A percentile compares a stretch with the other conserved stretches of the same genome.
phyloP scores from a whole-genome alignment of 64 coral and sea anemone genomes.

The Trachythela sp. region DNA sequence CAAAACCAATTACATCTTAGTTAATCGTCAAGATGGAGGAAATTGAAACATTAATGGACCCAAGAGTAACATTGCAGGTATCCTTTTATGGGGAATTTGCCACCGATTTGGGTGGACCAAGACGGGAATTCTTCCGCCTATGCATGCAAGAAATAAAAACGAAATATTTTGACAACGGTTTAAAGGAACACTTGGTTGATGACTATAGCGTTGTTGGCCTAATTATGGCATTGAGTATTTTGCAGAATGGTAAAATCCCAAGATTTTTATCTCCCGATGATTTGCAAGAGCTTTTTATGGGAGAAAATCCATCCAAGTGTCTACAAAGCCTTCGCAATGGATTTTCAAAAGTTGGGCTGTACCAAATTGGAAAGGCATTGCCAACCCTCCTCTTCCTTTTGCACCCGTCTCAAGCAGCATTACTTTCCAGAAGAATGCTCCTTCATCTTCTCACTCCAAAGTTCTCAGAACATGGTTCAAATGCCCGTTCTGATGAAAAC shows the following conservation, averaged over 20 bases:
- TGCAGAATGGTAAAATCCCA: conserved; percentile 40
- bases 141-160: conserved; percentile 46
- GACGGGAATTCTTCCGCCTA: conserved; percentile 29
- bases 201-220: conserved; percentile 24
- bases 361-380: conserved; percentile 44
- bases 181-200: conserved; percentile 15
- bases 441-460: conserved; percentile 11
- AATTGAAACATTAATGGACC: conserved; percentile 15
- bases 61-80: conserved; percentile 47
- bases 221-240: conserved; percentile 31
- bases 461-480: background rate
- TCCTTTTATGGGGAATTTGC: conserved; percentile 48
- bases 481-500: conserved; percentile 7
- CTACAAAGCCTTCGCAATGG: conserved; percentile 31
- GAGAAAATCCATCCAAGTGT: background rate
- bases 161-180: conserved; percentile 44
- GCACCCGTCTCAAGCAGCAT: background rate
- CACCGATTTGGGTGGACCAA: conserved; percentile 36
- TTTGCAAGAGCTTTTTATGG: conserved; percentile 25
- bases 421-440: background rate
- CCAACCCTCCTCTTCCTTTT: conserved; percentile 17
- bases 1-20: conserved; percentile 22
- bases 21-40: conserved; percentile 34
- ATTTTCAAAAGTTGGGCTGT: conserved; percentile 24
- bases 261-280: conserved; percentile 37